Base-by-base conservation (phyloP, 2,797 vertebrate species). In the Menidia menidia region DNA sequence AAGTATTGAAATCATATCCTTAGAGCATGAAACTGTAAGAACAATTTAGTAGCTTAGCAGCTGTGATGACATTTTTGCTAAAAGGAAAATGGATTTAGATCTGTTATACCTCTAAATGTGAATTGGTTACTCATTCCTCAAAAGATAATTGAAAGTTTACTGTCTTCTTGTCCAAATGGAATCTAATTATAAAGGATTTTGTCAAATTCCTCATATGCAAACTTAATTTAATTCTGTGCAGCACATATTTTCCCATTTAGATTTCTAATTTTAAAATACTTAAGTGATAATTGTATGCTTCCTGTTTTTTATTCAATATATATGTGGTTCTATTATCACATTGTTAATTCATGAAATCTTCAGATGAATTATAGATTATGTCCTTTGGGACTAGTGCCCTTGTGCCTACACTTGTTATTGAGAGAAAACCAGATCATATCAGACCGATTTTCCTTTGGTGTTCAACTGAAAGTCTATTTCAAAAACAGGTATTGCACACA, bases 321-420 rank as follows among this genome's bases (percentile, higher is more conserved):
- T 89, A 93, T 89, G 90, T 83, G 70, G 73, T 85, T 86, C 88
- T 82, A 92, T 93, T 89, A 91, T 89, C 78, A 88, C 79, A 89
- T 93, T 90, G 72, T 68, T 92, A 93, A 93, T 94, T 92, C 91
- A 93, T 93, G 80, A 89, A 73, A 31, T 81, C 87, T 82, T 92
- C 84, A 89, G 88, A 94, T 94, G 91, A 94, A 95, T 94, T 90
- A 94, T 94, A 82, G 84, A 94, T 93, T 66, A 32, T 45, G 80
- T 93, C 89, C 89, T 91, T 81, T 89, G 91, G 91, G 92, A 92
- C 81, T 52, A 3, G 64, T 85, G 92, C 87, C 86, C 87, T 88
- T 89, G 82, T 86, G 91, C 77, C 83, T 89, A 80, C 74, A 87
- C 82, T 84, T 86, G 81, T 89, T 92, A 91, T 90, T 85, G 77